These are phyloP conservation scores for Agelastica alni DNA, from an alignment of 2,888 invertebrate species.

Conservation along the genomic window DNA sequence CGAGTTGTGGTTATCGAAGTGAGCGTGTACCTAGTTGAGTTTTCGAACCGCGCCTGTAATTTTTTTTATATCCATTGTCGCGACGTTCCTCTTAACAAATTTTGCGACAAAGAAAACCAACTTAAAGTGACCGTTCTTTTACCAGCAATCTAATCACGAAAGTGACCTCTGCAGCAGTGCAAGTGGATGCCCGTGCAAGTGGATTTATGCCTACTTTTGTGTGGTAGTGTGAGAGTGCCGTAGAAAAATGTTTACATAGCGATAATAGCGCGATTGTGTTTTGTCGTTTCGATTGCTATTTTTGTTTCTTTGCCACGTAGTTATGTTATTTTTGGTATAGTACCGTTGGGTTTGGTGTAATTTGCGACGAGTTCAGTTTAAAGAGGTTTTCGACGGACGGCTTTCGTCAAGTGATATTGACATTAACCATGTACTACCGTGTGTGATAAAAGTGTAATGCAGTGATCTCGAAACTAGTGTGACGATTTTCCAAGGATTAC, in stretches of 20 bases:
- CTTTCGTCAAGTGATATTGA: slow-evolving; percentile 11
- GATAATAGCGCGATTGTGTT: slow-evolving; percentile 45
- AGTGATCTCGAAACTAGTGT: slow-evolving; percentile 16
- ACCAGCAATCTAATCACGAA: not conserved
- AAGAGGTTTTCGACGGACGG: slow-evolving; percentile 6
- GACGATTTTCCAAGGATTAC: slow-evolving; percentile 21
- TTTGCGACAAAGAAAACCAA: slow-evolving; percentile 25
- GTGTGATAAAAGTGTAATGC: slow-evolving; percentile 12
- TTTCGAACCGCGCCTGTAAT: slow-evolving; percentile 36
- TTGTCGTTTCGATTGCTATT: slow-evolving; percentile 40
- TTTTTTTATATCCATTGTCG: slow-evolving; percentile 33
- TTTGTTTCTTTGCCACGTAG: slow-evolving; percentile 47
- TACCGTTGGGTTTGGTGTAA: slow-evolving; percentile 35
- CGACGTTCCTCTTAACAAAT: slow-evolving; percentile 17
- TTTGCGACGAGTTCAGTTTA: slow-evolving; percentile 30
- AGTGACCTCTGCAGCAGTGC: slow-evolving; percentile 19
- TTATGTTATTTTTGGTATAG: slow-evolving; percentile 43
- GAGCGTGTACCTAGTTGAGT: slow-evolving; percentile 20
- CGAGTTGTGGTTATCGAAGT: slow-evolving; percentile 41
- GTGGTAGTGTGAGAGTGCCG: slow-evolving; percentile 30
- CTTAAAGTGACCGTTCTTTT: slow-evolving; percentile 2
- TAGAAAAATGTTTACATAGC: slow-evolving; percentile 44
- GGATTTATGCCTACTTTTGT: slow-evolving; percentile 30
- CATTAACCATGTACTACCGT: slow-evolving; percentile 17
- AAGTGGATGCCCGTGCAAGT: slow-evolving; percentile 4